phyloP scores from a whole-genome alignment of 2,888 invertebrate genomes.

The Graphium colonna region DNA sequence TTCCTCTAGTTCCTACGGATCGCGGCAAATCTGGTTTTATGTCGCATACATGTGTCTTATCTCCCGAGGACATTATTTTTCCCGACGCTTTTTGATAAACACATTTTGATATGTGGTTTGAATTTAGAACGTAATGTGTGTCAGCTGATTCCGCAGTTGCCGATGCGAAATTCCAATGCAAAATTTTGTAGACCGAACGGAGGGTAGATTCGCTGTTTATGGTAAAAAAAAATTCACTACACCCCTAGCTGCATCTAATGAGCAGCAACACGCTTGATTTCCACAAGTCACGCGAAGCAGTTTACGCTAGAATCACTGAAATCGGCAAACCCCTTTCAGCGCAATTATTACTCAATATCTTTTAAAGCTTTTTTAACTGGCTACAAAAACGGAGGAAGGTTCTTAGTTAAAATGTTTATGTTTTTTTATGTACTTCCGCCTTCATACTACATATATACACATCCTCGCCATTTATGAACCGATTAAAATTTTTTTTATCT shows the following conservation, averaged over 20 bases:
- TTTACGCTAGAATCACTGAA: conserved; percentile 28
- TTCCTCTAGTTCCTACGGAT: conserved; percentile 45
- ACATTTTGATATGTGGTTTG: conserved; percentile 20
- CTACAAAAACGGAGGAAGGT: no score
- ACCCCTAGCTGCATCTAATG: conserved; percentile 30
- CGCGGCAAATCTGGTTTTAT: conserved; percentile 36
- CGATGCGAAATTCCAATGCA: background rate
- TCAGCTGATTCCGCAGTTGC: background rate
- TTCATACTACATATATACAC: no score
- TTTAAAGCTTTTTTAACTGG: no score
- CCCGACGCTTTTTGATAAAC: conserved; percentile 12
- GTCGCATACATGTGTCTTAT: conserved; percentile 33
- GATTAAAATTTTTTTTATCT: no score
- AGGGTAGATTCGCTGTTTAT: conserved; percentile 4
- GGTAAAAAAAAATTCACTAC: conserved; percentile 25
- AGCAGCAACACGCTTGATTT: conserved; percentile 31
- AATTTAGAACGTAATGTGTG: conserved; percentile 6
- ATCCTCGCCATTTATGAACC: no score
- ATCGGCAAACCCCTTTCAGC: conserved; percentile 10
- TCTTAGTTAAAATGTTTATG: no score
- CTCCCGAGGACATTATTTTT: conserved; percentile 24
- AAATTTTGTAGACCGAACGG: background rate
- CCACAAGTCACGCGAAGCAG: conserved; percentile 32
- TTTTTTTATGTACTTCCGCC: no score
- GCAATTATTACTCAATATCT: no score